A percentile compares a stretch with the other conserved stretches of the same genome.
Evolutionary conservation across 2,888 invertebrate genomes (phyloP).

Genomic region (Girardia tigrina): DNA sequence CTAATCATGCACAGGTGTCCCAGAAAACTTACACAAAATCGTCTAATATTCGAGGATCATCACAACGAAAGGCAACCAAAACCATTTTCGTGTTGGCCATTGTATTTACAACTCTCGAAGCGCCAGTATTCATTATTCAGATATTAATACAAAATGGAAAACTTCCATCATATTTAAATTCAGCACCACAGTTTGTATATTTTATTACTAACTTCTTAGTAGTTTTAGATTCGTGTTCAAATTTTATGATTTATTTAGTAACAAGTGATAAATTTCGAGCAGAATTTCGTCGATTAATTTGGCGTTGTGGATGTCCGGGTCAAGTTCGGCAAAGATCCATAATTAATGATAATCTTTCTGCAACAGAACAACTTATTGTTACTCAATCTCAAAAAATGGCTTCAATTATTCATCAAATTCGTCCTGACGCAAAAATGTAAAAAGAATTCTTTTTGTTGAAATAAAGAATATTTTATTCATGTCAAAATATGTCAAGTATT

Average conservation of each 20-base stretch:
- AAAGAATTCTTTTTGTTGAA: no score
- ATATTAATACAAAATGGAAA: not conserved
- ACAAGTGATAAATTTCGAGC: conserved; percentile 18
- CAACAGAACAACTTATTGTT: not conserved
- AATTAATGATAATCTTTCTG: not conserved
- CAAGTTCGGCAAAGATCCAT: conserved; percentile 14
- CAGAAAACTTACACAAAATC: not conserved
- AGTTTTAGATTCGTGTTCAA: not conserved
- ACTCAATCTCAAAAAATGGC: conserved; percentile 11
- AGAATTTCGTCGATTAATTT: not conserved
- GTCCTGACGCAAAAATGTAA: no score
- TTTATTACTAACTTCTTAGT: conserved; percentile 8
- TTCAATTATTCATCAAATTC: not conserved
- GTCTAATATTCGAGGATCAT: conserved; percentile 2
- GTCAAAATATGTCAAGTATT: no score
- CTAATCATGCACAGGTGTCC: not conserved
- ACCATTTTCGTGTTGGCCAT: conserved; percentile 1
- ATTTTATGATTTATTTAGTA: conserved; percentile 19
- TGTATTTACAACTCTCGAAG: not conserved
- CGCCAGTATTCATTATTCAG: conserved; percentile 3
- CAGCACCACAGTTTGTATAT: not conserved
- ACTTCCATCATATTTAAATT: not conserved
- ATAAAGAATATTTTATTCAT: no score
- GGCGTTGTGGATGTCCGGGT: not conserved
- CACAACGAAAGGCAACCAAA: not conserved